Base-by-base conservation (phyloP, 2,888 invertebrate genomes). In the Aproaerema taeniolella region DNA sequence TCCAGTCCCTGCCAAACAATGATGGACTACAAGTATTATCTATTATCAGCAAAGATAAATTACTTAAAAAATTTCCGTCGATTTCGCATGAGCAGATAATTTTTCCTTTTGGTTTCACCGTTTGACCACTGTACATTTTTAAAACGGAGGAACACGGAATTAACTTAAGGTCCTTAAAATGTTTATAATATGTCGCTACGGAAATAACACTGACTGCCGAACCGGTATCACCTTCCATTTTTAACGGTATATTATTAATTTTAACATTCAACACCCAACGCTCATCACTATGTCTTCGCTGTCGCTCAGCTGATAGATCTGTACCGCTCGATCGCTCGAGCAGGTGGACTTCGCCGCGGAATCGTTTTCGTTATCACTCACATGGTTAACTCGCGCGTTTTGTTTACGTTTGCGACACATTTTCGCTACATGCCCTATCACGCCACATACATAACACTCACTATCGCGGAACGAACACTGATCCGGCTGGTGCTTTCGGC, bases 151-250 rank as follows among this genome's bases (percentile, higher is more conserved):
- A 13, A 13, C 20, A 20, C 8, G 41, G 41, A 7, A 12, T 8
- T 26, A 41, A 33, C 1, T 9, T 1, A 20, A 14, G 2, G 3
- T 16, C 20, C 2, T 5, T 13, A 13, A 12, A 30, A 33, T 41
- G 28, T 26, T 31, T 31, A 11, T 38, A 31, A 34, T 29, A 38
- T 28, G 30, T 42, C 11, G 24, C 10, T 30, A 20, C 14, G n/a
- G 34, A 39, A 12, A 48, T 39, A 9, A 43, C 28, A 17, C 41
- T 45, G 9, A 39, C 26, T 7, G 44, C 39, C 20, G 46, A 42
- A 9, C 46, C 46, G n/a, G 44, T 44, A 11, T 46, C 46, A 13
- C 43, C 43, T 25, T 42, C 39, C 31, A 46, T 36, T 8, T 16
- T 14, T 5, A 39, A 32, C n/a, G 33, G n/a, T 8, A 26, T 15